A percentile compares a stretch with the other conserved stretches of the same genome.
phyloP scores from a whole-genome alignment of 2,797 vertebrate genomes.

The Loriculus beryllinus region DNA sequence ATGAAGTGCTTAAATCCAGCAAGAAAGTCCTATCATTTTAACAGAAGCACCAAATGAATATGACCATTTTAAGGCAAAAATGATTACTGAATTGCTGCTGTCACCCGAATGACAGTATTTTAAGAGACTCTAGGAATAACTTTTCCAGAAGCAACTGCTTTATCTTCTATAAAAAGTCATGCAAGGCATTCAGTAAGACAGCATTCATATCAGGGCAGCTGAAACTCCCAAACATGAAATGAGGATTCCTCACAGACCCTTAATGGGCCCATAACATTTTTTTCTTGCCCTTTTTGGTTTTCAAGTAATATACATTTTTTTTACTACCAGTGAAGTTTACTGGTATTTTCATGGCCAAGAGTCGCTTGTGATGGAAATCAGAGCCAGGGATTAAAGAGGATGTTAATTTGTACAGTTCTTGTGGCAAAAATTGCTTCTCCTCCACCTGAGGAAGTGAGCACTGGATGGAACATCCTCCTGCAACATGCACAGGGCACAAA shows the following conservation, averaged over 20 bases:
- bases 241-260: background rate
- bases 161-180: conserved; percentile 40
- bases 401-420: conserved; percentile 1
- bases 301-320: background rate
- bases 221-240: conserved; percentile 19
- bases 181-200: background rate
- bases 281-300: conserved; percentile 36
- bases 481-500: background rate
- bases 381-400: conserved; percentile 19
- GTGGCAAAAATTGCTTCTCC: background rate
- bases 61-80: conserved; percentile 24
- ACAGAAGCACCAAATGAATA: background rate
- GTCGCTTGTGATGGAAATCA: conserved; percentile 2
- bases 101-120: conserved; percentile 28
- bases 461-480: background rate
- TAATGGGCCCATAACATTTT: background rate
- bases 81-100: background rate
- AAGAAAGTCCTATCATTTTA: background rate
- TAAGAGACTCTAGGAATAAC: conserved; percentile 18
- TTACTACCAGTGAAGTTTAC: conserved; percentile 13
- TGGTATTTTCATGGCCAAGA: background rate
- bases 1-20: background rate
- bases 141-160: conserved; percentile 35
- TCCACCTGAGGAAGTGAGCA: background rate
- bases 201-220: background rate